phyloP scores from a whole-genome alignment of 2,113 vertebrate genomes.

The Pterocles burchelli region DNA sequence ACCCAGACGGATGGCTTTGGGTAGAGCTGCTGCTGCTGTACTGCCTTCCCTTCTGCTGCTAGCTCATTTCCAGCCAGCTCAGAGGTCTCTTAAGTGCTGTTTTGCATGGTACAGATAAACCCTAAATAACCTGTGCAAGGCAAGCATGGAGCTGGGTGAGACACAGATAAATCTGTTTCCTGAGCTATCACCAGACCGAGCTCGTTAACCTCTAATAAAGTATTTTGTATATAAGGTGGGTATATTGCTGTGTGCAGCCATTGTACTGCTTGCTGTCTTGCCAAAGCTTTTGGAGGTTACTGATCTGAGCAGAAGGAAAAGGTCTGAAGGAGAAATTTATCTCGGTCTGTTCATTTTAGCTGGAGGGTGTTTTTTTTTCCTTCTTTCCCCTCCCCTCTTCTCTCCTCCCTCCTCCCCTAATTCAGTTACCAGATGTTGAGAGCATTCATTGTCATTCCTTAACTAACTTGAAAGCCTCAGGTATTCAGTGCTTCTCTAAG shows the following conservation, averaged over 20 bases:
- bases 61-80: conserved; percentile 13
- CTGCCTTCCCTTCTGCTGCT: not conserved
- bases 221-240: not conserved
- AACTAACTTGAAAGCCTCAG: not conserved
- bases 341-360: not conserved
- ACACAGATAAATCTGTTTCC: not conserved
- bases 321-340: not conserved
- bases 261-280: not conserved
- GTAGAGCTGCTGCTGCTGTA: conserved; percentile 14
- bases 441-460: not conserved
- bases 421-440: not conserved
- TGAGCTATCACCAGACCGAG: not conserved
- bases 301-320: not conserved
- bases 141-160: not conserved
- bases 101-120: not conserved
- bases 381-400: no score
- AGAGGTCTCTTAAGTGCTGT: not conserved
- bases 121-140: not conserved
- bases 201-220: not conserved
- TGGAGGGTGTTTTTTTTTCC: not conserved
- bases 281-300: not conserved
- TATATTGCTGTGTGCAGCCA: not conserved
- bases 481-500: not conserved
- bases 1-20: conserved; percentile 17
- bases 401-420: accelerated